A percentile compares a stretch with the other conserved stretches of the same genome.
phyloP scores from a whole-genome alignment of 53 echinoderm and acorn worm genomes.

The Astropecten irregularis region DNA sequence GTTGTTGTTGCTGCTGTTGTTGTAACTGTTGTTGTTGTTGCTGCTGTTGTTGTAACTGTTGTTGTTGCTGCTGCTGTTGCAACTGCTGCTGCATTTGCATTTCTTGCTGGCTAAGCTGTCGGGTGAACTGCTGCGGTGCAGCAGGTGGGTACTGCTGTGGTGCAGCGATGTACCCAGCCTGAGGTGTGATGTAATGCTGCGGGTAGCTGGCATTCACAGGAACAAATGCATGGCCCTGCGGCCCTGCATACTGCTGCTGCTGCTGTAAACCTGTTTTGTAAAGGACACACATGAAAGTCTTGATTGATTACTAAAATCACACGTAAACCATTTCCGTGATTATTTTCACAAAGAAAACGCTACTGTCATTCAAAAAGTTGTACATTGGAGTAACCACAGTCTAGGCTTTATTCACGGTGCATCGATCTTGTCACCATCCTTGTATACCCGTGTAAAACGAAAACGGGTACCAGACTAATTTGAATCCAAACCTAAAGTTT shows the following conservation, averaged over 20 bases:
- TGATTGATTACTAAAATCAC: not conserved
- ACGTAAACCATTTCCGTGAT: no score
- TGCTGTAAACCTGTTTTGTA: slow-evolving; percentile 53
- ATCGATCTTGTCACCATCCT: no score
- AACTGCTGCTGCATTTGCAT: slow-evolving; percentile 54
- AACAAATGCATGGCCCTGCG: slow-evolving; percentile 43
- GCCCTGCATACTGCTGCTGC: slow-evolving; percentile 14
- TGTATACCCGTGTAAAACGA: no score
- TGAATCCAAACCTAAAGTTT: no score
- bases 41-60: slow-evolving; percentile 59
- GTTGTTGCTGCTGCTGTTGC: slow-evolving; percentile 59
- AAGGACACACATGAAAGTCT: not conserved
- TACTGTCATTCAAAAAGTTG: no score
- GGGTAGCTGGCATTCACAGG: slow-evolving; percentile 25
- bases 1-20: slow-evolving; percentile 41
- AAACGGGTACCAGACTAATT: no score
- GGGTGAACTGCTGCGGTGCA: slow-evolving; percentile 33
- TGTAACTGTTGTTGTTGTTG: slow-evolving; percentile 64
- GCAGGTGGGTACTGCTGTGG: slow-evolving; percentile 49
- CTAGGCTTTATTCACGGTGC: no score
- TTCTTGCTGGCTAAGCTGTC: slow-evolving; percentile 54
- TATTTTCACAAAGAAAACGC: no score
- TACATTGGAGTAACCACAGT: no score
- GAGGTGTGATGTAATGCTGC: slow-evolving; percentile 12
- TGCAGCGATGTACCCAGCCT: not conserved